These are phyloP conservation scores for Takifugu rubripes DNA, from an alignment of 2,797 vertebrate species.

Conservation along the genomic window DNA sequence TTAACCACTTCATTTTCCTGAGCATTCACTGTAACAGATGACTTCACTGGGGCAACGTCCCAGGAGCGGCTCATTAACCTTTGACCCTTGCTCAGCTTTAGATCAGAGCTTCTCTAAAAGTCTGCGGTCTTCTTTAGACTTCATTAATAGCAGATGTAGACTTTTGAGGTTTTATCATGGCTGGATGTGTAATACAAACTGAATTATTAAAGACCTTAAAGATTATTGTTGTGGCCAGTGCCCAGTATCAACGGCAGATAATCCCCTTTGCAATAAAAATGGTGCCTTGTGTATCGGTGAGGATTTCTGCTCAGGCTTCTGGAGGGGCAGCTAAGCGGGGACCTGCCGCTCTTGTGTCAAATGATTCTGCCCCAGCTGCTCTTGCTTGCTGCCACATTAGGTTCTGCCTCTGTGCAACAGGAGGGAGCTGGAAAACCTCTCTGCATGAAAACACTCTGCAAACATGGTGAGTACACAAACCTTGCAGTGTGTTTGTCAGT, in stretches of 20 bases:
- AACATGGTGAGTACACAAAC: conserved; percentile 68
- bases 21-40: conserved; percentile 48
- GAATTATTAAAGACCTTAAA: not conserved
- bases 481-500: conserved; percentile 8
- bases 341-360: conserved; percentile 37
- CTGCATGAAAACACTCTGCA: conserved; percentile 36
- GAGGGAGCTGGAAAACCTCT: conserved; percentile 24
- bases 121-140: conserved; percentile 20
- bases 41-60: conserved; percentile 41
- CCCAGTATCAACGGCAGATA: too few species aligned
- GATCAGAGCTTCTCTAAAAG: conserved; percentile 18
- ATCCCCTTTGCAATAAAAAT: conserved; percentile 2
- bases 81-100: conserved; percentile 42
- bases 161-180: conserved; percentile 2
- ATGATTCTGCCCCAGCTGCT: conserved; percentile 54
- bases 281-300: conserved; percentile 37
- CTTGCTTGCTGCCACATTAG: conserved; percentile 22
- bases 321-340: conserved; percentile 60
- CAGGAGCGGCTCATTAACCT: conserved; percentile 61
- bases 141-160: not conserved
- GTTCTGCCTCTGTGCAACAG: conserved; percentile 36
- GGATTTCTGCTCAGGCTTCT: conserved; percentile 73
- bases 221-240: too few species aligned
- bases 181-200: not conserved
- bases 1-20: conserved; percentile 60